Percentiles rank a stretch among this genome's conserved stretches.
phyloP scores from a whole-genome alignment of 2,113 vertebrate species.

The Microcebus tavaratra region DNA sequence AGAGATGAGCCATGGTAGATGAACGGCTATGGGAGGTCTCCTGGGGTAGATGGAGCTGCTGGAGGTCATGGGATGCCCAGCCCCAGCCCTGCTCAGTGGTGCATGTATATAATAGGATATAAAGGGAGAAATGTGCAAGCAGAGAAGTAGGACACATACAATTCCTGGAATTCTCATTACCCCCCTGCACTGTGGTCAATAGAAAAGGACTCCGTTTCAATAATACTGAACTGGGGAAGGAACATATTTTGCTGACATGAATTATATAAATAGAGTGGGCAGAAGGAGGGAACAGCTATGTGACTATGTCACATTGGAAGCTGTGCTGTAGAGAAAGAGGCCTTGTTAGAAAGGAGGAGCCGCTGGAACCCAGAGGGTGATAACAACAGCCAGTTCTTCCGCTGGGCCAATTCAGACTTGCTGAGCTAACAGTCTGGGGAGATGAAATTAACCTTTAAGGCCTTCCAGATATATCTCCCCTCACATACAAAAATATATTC shows the following conservation, averaged over 20 bases:
- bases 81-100: not conserved
- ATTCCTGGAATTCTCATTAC: not conserved
- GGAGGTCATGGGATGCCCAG: not conserved
- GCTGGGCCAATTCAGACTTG: not conserved
- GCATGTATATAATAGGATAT: not conserved
- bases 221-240: not conserved
- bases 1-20: not conserved
- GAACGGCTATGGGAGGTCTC: not conserved
- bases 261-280: not conserved
- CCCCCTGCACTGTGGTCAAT: not conserved
- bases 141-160: not conserved
- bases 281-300: not conserved
- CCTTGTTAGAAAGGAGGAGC: not conserved
- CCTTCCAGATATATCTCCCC: not conserved
- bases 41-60: not conserved
- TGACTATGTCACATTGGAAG: not conserved
- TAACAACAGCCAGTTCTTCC: not conserved
- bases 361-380: not conserved
- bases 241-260: constrained; percentile 27
- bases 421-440: not conserved
- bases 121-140: not conserved
- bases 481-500: not conserved
- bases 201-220: not conserved
- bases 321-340: not conserved
- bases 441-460: not conserved